phyloP scores from a whole-genome alignment of 2,797 vertebrate species.

The Chiloscyllium punctatum region DNA sequence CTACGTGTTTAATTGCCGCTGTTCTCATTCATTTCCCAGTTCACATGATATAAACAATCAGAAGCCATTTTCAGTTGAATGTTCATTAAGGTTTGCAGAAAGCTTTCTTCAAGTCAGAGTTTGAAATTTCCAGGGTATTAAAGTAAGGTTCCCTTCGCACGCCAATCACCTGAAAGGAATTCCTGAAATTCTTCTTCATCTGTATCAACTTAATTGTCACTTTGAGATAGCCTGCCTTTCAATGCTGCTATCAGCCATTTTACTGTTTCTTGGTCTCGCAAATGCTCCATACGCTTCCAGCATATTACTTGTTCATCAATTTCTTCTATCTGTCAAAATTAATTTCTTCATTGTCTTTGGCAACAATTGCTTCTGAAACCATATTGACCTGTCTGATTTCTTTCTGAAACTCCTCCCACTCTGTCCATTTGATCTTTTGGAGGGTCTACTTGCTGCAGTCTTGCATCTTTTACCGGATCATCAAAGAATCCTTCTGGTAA shows the following conservation, averaged over 20 bases:
- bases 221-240: slow-evolving; percentile 48
- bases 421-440: slow-evolving; percentile 97
- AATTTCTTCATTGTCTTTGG: too few species aligned
- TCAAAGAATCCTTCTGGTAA: slow-evolving; percentile 97
- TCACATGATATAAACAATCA: background rate
- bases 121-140: slow-evolving; percentile 47
- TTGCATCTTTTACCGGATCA: slow-evolving; percentile 88
- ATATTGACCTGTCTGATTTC: slow-evolving; percentile 91
- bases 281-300: slow-evolving; percentile 77
- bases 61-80: background rate
- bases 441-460: slow-evolving; percentile 89
- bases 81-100: background rate
- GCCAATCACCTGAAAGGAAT: slow-evolving; percentile 82
- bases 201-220: slow-evolving; percentile 54
- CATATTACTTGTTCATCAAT: slow-evolving; percentile 54
- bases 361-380: slow-evolving; percentile 40
- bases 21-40: background rate
- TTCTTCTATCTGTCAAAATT: too few species aligned
- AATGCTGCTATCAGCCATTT: slow-evolving; percentile 56
- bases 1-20: background rate
- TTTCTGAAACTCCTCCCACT: slow-evolving; percentile 98
- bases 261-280: slow-evolving; percentile 76
- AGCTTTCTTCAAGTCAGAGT: background rate
- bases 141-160: slow-evolving; percentile 83
- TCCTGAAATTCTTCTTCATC: slow-evolving; percentile 78